Evolutionary conservation across 2,888 invertebrate genomes (phyloP), one percentile per base, ranked within the genome.

Genomic region (Drosophila siamana): DNA sequence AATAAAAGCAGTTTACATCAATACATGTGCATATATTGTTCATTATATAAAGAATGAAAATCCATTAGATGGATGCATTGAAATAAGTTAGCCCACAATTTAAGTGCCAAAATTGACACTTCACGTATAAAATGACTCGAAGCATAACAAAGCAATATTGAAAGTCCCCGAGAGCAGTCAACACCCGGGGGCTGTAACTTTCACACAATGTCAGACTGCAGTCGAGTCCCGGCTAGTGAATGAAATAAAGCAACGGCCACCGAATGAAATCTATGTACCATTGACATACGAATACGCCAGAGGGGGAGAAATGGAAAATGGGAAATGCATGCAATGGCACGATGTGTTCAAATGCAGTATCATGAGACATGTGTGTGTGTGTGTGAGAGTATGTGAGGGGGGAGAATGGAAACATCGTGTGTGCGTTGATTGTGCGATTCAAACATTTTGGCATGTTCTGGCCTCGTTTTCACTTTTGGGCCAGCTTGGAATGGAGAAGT

Each of bases 401-500:
- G 2, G 26, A n/a, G 8, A 16, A 13, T 30, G 9, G 38, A 13
- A 19, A 36, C 13, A n/a, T 3, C 24, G 33, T 8, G 13, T 38
- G 24, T 46, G 43, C 19, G 67, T 62, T 61, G 66, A 70, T 66
- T 61, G 47, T 78, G 54, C 70, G 63, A 78, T 74, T 71, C 79
- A 83, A 80, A 81, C 54, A 80, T 73, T 83, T 83, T 76, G 78
- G 61, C 78, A 78, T 80, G 66, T 80, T 72, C 55, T 65, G 66
- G 69, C 57, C 16, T 15, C 44, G 46, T 60, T 78, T 79, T 63
- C 69, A 52, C 57, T 69, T 75, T 69, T 65, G 5, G 5, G 5
- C 7, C 28, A 36, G 33, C 15, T 28, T 16, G 26, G 28, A 8
- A 47, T 56, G 48, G 43, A 36, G 26, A 19, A 36, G 44, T 41